Conservation (phyloP, 2,113 vertebrate genomes). For the Gadus macrocephalus region DNA sequence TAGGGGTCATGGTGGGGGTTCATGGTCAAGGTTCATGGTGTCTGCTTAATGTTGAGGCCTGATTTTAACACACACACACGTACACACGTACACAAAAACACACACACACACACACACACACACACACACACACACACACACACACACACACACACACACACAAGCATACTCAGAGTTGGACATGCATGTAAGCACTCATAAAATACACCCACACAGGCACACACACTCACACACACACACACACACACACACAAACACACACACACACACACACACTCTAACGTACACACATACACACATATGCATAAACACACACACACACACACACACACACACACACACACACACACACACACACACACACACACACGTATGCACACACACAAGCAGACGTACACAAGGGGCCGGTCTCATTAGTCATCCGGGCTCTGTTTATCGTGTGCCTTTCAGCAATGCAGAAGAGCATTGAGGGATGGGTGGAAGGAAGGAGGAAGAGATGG, state of each 20-base stretch:
- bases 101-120: not conserved
- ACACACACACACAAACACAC: no score
- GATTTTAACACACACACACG: not conserved
- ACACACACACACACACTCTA: not conserved
- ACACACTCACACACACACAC: not conserved
- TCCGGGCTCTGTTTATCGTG: slow-evolving; percentile 29
- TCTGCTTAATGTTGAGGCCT: not conserved
- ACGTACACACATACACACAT: not conserved
- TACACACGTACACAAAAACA: not conserved
- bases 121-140: no score
- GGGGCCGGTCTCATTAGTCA: slow-evolving; percentile 50
- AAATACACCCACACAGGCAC: not conserved
- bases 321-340: no score
- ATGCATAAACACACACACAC: no score
- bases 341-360: no score
- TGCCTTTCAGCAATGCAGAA: slow-evolving; percentile 15
- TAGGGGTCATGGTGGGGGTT: not conserved
- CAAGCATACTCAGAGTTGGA: no score
- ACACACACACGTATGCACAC: not conserved
- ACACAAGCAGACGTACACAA: slow-evolving; percentile 13
- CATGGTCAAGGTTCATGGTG: not conserved
- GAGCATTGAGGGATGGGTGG: not conserved
- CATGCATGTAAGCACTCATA: no score
- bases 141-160: no score
- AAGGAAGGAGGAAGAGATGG: slow-evolving; percentile 7